Evolutionary conservation across 2,113 vertebrate genomes (phyloP).

Genomic region (Panurus biarmicus): DNA sequence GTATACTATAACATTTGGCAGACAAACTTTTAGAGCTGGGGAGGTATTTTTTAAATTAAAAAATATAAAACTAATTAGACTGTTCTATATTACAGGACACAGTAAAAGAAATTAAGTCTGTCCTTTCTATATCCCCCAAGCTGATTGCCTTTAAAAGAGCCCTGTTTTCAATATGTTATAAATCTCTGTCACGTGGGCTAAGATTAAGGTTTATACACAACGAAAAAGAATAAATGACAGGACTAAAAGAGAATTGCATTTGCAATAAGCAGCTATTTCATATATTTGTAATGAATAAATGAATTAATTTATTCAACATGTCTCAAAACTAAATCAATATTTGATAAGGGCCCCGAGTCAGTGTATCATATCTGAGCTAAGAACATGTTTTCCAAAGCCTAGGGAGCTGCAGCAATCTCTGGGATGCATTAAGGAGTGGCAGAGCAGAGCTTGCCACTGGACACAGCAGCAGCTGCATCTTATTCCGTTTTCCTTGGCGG

Average conservation of each 20-base stretch:
- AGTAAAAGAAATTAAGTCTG: background rate
- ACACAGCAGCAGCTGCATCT: conserved; percentile 9
- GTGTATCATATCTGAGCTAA: background rate
- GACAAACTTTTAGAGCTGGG: background rate
- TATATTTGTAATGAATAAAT: background rate
- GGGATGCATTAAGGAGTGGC: conserved; percentile 38
- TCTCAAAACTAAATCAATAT: background rate
- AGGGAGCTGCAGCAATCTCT: background rate
- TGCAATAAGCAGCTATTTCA: background rate
- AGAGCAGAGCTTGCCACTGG: background rate
- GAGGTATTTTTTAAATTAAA: background rate
- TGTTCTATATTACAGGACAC: background rate
- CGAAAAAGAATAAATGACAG: background rate
- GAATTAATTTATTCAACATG: background rate
- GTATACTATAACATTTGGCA: background rate
- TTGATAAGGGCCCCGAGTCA: background rate
- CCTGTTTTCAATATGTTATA: background rate
- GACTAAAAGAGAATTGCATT: background rate
- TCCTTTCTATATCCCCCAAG: background rate
- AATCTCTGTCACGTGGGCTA: background rate
- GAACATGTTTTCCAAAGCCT: background rate
- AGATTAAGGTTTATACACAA: background rate
- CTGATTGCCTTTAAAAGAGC: background rate
- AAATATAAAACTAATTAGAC: background rate
- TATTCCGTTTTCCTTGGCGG: background rate